These are phyloP conservation scores for Scylla paramamosain DNA, from an alignment of 1,140 invertebrate species.

Conservation along the genomic window DNA sequence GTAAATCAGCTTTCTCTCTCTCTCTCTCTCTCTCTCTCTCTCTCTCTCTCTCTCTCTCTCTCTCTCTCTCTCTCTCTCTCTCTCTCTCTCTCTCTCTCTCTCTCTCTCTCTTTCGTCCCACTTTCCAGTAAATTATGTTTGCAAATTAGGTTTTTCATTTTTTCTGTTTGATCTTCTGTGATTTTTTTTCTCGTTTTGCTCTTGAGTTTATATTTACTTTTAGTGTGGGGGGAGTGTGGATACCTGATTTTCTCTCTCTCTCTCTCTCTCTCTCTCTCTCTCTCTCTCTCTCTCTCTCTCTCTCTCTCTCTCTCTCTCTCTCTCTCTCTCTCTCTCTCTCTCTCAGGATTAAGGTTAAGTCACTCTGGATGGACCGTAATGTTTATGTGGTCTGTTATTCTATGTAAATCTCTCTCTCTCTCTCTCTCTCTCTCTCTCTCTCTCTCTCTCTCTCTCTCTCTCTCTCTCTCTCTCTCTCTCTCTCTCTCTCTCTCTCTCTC, in stretches of 20 bases:
- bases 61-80: background rate
- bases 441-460: background rate
- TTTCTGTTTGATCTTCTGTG: background rate
- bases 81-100: background rate
- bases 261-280: too few relatives aligned
- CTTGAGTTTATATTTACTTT: too few relatives aligned
- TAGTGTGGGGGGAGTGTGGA: too few relatives aligned
- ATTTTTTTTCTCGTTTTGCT: too few relatives aligned
- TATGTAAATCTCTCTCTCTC: background rate
- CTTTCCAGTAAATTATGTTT: background rate
- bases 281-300: too few relatives aligned
- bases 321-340: constrained; percentile 55
- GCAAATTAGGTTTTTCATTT: background rate
- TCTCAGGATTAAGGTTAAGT: background rate
- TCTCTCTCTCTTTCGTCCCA: background rate
- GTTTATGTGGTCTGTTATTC: background rate
- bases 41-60: background rate
- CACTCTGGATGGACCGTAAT: background rate
- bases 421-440: constrained; percentile 40
- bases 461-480: constrained; percentile 8
- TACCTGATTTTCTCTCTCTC: too few relatives aligned
- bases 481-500: constrained; percentile 26
- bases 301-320: constrained; percentile 39
- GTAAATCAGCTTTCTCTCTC: background rate
- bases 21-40: background rate